Conservation (phyloP, 2,888 invertebrate genomes). For the Seira ritae region DNA sequence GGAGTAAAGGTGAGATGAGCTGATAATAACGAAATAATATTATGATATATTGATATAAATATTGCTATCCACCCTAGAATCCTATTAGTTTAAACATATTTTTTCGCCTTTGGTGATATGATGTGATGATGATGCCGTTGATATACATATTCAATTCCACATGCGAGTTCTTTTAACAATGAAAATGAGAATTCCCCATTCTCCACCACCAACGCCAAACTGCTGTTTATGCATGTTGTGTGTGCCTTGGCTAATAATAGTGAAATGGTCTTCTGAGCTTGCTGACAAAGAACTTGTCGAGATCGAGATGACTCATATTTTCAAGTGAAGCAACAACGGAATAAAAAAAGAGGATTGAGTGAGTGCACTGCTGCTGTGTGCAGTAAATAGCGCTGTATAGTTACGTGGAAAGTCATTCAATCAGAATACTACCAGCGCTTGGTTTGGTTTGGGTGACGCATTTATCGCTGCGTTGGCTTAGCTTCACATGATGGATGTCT, state of each 20-base stretch:
- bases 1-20: background rate
- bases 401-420: slow-evolving; percentile 6
- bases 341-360: background rate
- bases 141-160: too few relatives aligned
- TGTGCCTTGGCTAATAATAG: background rate
- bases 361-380: background rate
- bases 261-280: slow-evolving; percentile 16
- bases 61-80: too few relatives aligned
- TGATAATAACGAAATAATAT: background rate
- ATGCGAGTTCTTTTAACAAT: background rate
- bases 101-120: too few relatives aligned
- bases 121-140: too few relatives aligned
- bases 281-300: slow-evolving; percentile 55
- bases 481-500: slow-evolving; percentile 4
- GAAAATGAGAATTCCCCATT: background rate
- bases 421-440: slow-evolving; percentile 21
- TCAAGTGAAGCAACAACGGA: slow-evolving; percentile 55
- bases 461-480: slow-evolving; percentile 18
- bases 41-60: too few relatives aligned
- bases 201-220: background rate
- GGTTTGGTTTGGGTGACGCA: slow-evolving; percentile 53
- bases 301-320: slow-evolving; percentile 64
- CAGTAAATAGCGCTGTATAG: background rate
- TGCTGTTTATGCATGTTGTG: too few relatives aligned
- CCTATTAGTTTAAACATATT: too few relatives aligned